Percentiles rank a stretch among this genome's conserved stretches.
Conservation (phyloP, 1,140 invertebrate genomes). For the Dolichoris vasculosae region DNA sequence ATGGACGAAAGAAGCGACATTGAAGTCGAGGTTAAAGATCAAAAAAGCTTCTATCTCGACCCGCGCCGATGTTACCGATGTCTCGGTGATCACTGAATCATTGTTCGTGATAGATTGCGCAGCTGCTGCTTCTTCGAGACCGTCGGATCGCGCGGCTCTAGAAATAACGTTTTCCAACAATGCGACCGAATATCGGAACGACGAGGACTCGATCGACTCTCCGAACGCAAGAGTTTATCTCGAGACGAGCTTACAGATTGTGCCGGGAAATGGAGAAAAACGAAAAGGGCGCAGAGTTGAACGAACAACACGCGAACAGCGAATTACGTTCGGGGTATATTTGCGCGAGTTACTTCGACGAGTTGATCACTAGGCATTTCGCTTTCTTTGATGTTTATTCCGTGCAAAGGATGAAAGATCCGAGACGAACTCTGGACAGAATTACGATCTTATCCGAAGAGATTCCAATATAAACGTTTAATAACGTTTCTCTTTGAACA, state of each 20-base stretch:
- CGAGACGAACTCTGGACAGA: background rate
- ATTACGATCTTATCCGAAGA: background rate
- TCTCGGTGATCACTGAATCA: constrained; percentile 70
- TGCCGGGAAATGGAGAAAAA: background rate
- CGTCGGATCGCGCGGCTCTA: constrained; percentile 68
- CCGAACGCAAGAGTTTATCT: background rate
- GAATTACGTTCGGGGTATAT: constrained; percentile 11
- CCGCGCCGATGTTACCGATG: constrained; percentile 57
- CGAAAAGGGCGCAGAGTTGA: background rate
- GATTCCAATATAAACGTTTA: background rate
- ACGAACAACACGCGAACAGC: no score
- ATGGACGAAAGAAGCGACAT: constrained; percentile 14
- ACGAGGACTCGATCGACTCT: constrained; percentile 13
- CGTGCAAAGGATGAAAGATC: background rate
- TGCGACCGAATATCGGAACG: constrained; percentile 47
- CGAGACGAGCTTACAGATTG: no score
- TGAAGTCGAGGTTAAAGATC: background rate
- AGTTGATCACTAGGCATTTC: constrained; percentile 14
- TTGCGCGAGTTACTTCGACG: background rate
- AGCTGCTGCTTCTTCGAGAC: constrained; percentile 61
- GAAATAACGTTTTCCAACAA: constrained; percentile 69
- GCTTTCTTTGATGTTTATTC: background rate
- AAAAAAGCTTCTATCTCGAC: constrained; percentile 53
- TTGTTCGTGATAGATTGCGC: constrained; percentile 72
- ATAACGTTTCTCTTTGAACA: background rate